Evolutionary conservation across 2,888 invertebrate genomes (phyloP).

Genomic region (Acanthosepion esculentum): DNA sequence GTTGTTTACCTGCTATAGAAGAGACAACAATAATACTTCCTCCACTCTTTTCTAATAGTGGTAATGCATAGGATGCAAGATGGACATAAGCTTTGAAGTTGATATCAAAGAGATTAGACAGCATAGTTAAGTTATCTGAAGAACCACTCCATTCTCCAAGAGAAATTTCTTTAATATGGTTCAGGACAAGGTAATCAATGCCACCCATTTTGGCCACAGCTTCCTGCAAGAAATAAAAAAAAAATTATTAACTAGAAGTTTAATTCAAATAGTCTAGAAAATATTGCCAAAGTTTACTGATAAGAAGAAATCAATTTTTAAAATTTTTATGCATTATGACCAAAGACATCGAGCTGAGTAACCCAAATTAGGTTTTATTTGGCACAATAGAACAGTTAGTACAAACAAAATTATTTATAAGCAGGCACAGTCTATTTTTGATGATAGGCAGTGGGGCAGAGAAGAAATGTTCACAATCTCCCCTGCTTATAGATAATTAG

Average conservation of each 20-base stretch:
- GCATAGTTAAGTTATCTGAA: constrained; percentile 60
- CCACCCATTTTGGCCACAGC: constrained; percentile 66
- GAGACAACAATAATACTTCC: constrained; percentile 71
- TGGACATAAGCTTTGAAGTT: constrained; percentile 72
- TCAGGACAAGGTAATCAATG: constrained; percentile 71
- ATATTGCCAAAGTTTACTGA: no score
- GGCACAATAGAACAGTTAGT: no score
- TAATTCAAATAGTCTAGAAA: no score
- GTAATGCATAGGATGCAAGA: constrained; percentile 68
- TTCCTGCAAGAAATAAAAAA: constrained; percentile 57
- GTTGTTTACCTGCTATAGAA: constrained; percentile 67
- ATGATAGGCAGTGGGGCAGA: no score
- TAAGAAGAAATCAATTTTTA: no score
- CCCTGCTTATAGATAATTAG: no score
- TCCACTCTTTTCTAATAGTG: constrained; percentile 61
- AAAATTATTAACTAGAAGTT: neutral
- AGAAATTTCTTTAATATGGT: constrained; percentile 67
- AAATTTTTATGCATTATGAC: no score
- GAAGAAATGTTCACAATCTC: no score
- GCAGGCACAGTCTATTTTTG: no score
- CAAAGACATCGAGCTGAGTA: no score
- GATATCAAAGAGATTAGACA: constrained; percentile 64
- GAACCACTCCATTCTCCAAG: constrained; percentile 68
- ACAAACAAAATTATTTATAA: no score
- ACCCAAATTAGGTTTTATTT: no score